Percentiles rank a stretch among this genome's conserved stretches.
Evolutionary conservation across 1,140 invertebrate genomes (phyloP).

Genomic region (Dolichoris vasculosae): DNA sequence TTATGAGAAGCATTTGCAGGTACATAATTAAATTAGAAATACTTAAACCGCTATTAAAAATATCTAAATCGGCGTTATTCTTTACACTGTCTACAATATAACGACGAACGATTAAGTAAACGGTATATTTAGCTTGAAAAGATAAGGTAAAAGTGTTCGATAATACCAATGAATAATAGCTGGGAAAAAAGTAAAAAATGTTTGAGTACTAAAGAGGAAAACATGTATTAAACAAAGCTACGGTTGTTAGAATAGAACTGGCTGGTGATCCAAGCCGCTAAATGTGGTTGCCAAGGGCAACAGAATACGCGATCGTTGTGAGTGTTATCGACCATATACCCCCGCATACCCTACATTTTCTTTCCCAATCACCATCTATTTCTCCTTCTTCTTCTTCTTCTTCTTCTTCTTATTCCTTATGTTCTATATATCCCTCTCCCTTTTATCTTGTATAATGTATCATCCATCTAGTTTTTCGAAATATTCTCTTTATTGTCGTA

Average conservation of each 20-base stretch:
- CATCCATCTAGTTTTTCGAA: not conserved
- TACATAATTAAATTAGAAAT: too few relatives aligned
- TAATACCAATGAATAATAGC: too few relatives aligned
- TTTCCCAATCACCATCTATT: too few relatives aligned
- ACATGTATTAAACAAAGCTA: too few relatives aligned
- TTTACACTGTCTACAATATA: too few relatives aligned
- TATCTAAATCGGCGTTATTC: too few relatives aligned
- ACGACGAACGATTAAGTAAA: too few relatives aligned
- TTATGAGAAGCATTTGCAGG: too few relatives aligned
- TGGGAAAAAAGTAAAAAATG: conserved; percentile 2
- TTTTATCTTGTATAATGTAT: not conserved
- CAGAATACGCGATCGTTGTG: conserved; percentile 50
- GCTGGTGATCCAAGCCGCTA: conserved; percentile 52
- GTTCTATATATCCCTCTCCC: not conserved
- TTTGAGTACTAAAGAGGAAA: not conserved
- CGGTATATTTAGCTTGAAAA: too few relatives aligned
- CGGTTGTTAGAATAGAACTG: not conserved
- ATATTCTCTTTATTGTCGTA: not conserved
- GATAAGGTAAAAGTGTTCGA: too few relatives aligned
- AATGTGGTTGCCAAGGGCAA: conserved; percentile 58
- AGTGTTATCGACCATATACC: conserved; percentile 54
- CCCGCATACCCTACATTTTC: conserved; percentile 27
- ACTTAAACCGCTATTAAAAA: too few relatives aligned
- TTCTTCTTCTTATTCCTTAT: too few relatives aligned
- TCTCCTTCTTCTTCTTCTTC: not conserved